Conservation (phyloP, 2,797 vertebrate genomes). For the Alosa sapidissima region DNA sequence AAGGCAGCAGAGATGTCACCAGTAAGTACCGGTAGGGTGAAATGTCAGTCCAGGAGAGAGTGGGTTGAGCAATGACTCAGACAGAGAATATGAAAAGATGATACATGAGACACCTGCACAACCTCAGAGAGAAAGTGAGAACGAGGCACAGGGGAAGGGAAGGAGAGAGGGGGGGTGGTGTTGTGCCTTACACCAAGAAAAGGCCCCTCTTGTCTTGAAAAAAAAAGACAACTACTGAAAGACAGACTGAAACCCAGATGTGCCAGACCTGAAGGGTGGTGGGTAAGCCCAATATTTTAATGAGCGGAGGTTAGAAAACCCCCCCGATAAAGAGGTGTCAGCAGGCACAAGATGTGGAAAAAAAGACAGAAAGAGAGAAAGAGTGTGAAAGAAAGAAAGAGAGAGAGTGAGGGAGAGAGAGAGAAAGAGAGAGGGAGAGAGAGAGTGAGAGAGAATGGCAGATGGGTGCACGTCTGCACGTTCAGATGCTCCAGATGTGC, state of each 20-base stretch:
- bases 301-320: background rate
- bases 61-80: constrained; percentile 8
- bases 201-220: background rate
- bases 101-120: constrained; percentile 7
- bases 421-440: constrained; percentile 25
- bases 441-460: constrained; percentile 19
- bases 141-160: background rate
- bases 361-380: background rate
- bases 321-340: background rate
- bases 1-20: background rate
- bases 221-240: background rate
- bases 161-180: background rate
- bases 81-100: constrained; percentile 7
- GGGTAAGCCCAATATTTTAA: background rate
- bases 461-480: constrained; percentile 52
- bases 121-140: constrained; percentile 12
- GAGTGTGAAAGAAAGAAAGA: background rate
- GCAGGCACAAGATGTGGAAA: constrained; percentile 16
- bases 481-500: constrained; percentile 62
- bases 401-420: background rate
- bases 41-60: background rate
- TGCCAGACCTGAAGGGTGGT: background rate
- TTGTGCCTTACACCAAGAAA: background rate
- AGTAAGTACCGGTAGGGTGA: background rate
- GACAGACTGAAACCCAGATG: constrained; percentile 2